These are phyloP conservation scores for Ataeniobius toweri DNA, from an alignment of 2,797 vertebrate genomes.

Conservation along the genomic window DNA sequence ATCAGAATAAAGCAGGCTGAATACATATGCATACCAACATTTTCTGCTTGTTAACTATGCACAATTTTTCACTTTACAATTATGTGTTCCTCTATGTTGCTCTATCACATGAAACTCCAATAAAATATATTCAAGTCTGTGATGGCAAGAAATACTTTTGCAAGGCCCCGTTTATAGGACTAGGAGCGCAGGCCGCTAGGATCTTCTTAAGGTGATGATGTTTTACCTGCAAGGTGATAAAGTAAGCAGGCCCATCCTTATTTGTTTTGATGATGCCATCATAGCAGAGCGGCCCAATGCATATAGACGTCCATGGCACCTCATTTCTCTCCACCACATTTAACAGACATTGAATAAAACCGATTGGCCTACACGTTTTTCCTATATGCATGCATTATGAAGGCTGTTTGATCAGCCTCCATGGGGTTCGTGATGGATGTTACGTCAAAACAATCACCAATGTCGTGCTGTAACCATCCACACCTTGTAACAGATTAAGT, in stretches of 20 bases:
- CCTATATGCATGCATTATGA: not conserved
- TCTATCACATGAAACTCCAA: not conserved
- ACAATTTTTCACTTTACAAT: not conserved
- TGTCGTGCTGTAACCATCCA: conserved; percentile 36
- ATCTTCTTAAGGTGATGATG: conserved; percentile 31
- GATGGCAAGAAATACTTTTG: not conserved
- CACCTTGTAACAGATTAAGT: conserved; percentile 36
- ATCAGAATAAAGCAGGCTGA: too few relatives aligned
- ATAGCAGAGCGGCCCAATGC: conserved; percentile 53
- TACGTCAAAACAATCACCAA: conserved; percentile 35
- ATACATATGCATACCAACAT: not conserved
- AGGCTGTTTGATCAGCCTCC: conserved; percentile 16
- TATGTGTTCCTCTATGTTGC: not conserved
- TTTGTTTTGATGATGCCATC: conserved; percentile 70
- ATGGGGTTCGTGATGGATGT: conserved; percentile 35
- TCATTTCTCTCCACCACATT: conserved; percentile 19
- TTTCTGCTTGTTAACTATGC: not conserved
- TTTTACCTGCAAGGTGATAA: conserved; percentile 42
- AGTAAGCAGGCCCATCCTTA: conserved; percentile 35
- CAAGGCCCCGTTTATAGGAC: not conserved
- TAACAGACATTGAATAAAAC: not conserved
- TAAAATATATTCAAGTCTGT: not conserved
- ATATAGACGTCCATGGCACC: conserved; percentile 41
- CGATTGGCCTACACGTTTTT: not conserved
- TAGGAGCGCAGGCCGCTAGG: not conserved